These are phyloP conservation scores for Meles meles DNA, from an alignment of 2,113 vertebrate genomes.

Conservation along the genomic window DNA sequence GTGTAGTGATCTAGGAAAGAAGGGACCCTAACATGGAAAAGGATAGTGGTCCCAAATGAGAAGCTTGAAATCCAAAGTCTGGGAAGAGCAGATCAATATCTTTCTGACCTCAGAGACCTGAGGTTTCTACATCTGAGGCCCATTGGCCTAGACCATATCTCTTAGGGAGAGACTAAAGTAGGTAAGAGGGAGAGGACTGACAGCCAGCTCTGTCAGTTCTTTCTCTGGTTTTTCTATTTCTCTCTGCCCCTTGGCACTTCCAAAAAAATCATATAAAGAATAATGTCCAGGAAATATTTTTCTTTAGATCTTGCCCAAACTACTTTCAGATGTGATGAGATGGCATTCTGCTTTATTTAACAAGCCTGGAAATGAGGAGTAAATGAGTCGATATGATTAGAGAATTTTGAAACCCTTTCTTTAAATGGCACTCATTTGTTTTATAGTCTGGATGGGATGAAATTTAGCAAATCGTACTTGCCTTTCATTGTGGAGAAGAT, in stretches of 20 bases:
- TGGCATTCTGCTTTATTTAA: constrained; percentile 63
- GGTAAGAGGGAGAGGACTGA: not conserved
- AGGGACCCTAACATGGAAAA: not conserved
- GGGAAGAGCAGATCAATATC: not conserved
- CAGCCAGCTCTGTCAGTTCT: not conserved
- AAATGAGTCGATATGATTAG: constrained; percentile 49
- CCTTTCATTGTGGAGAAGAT: not conserved
- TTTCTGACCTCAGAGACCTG: not conserved
- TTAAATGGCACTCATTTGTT: constrained; percentile 60
- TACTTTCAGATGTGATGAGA: constrained; percentile 52
- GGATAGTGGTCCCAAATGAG: not conserved
- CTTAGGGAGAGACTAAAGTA: not conserved
- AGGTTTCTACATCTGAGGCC: not conserved
- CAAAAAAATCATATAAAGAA: constrained; percentile 32
- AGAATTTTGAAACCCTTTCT: constrained; percentile 55
- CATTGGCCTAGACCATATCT: not conserved
- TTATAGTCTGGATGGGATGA: constrained; percentile 41
- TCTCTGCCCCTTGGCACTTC: constrained; percentile 3
- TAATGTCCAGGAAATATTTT: constrained; percentile 44
- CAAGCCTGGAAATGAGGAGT: constrained; percentile 44
- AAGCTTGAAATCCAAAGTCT: not conserved
- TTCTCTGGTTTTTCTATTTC: not conserved
- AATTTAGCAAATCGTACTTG: constrained; percentile 50
- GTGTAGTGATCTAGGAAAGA: not conserved
- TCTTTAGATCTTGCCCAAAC: constrained; percentile 25